These are phyloP conservation scores for Eulemur mongoz DNA, from an alignment of 2,797 vertebrate genomes.

Conservation along the genomic window DNA sequence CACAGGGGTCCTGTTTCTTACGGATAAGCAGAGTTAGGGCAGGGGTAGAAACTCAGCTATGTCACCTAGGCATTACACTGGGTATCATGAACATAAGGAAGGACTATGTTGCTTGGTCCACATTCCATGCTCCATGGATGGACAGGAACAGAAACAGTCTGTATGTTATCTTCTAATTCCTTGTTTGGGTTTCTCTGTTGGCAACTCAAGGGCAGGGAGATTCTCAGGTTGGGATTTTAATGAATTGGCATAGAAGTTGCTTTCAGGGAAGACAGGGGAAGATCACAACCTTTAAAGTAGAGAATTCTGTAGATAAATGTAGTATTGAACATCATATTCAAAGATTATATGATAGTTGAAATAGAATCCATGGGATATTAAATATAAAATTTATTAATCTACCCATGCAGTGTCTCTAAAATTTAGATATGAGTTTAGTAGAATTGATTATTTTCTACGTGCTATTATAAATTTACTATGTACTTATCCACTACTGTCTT, in stretches of 20 bases:
- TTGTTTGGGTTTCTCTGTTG: background rate
- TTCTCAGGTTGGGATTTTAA: background rate
- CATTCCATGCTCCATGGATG: background rate
- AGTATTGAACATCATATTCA: background rate
- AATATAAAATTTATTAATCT: background rate
- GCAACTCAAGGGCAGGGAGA: background rate
- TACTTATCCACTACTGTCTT: background rate
- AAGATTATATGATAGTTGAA: background rate
- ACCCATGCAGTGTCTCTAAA: background rate
- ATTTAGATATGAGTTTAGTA: background rate
- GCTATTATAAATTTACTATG: background rate
- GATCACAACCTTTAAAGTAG: background rate
- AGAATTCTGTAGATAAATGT: background rate
- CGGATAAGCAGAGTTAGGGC: background rate
- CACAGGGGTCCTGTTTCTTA: background rate
- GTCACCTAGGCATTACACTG: background rate
- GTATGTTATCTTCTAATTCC: background rate
- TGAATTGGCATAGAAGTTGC: background rate
- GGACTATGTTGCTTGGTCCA: background rate
- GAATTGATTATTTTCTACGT: slow-evolving; percentile 1
- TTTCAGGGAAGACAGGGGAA: slow-evolving; percentile 16
- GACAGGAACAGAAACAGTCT: background rate
- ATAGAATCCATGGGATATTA: background rate
- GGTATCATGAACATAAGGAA: background rate
- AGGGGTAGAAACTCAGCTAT: background rate